Evolutionary conservation across 1,140 invertebrate genomes (phyloP), one percentile per base, ranked within the genome.

Genomic region (Euborellia annulipes): DNA sequence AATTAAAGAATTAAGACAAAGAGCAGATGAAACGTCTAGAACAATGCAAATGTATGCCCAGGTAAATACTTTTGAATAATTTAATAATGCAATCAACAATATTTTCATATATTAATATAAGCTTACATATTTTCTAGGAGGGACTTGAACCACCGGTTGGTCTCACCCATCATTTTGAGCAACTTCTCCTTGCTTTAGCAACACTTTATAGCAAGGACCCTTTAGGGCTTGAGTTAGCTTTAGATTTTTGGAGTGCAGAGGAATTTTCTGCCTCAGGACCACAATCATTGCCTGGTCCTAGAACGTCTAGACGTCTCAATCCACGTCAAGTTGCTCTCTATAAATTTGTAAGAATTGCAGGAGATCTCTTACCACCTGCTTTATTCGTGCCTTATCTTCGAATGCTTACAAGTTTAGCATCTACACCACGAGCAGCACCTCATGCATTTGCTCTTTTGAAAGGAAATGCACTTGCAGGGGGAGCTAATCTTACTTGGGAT

Each of bases 361-460:
- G 89, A 38, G 88, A 91, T 60, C 68, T 88, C 58, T 63, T 93
- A 23, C 83, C 85, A n/a, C 73, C 85, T 11, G 75, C 81, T 2
- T 62, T 95, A 21, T 90, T 90, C 61, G 78, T 86, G 7, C 79
- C 85, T 0, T 94, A 93, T 63, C 66, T 93, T 37, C 79, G 78
- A 48, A 88, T 95, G 76, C 70, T 95, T 45, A 77, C 76, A 0
- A 81, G 86, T 7, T 66, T 97, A 19, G 79, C 85, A 0, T 79
- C 76, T 47, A 77, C 78, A 18, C 68, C 70, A 16, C 70, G 73
- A 56, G 73, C 79, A 20, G 84, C 87, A 0, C 68, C 76, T 43
- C 78, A 86, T 62, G 85, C 83, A 38, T 95, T 88, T 62, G 83
- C 84, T 57, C 73, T 94, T 54, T 68, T 96, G 11, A 88, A 88